A percentile compares a stretch with the other conserved stretches of the same genome.
Evolutionary conservation across 2,113 vertebrate species (phyloP).

Genomic region (Salvelinus namaycush): DNA sequence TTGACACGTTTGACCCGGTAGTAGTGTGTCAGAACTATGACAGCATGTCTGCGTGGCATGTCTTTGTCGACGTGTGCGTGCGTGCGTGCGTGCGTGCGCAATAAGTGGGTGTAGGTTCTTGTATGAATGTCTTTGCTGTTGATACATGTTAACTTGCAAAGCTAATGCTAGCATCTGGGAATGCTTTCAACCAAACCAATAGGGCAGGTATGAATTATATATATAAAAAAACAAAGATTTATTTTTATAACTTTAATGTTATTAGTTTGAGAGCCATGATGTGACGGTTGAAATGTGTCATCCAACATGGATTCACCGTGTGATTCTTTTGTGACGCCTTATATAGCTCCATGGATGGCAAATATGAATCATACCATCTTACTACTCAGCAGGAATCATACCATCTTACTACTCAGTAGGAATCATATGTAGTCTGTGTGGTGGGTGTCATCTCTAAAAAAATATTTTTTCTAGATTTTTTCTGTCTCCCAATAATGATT

Average conservation of each 20-base stretch:
- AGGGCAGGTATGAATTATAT: constrained; percentile 57
- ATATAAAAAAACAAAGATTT: constrained; percentile 36
- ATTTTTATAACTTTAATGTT: constrained; percentile 64
- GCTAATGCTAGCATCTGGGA: constrained; percentile 59
- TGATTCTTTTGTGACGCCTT: no score
- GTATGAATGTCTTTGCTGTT: constrained; percentile 39
- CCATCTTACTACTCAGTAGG: no score
- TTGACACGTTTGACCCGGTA: no score
- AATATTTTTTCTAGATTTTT: constrained; percentile 29
- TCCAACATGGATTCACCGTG: not conserved
- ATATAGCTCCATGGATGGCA: not conserved
- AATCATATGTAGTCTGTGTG: constrained; percentile 26
- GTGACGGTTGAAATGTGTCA: constrained; percentile 30
- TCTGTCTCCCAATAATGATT: constrained; percentile 19
- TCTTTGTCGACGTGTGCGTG: not conserved
- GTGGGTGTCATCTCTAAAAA: not conserved
- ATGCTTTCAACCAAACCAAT: constrained; percentile 58
- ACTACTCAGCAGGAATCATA: not conserved
- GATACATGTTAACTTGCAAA: constrained; percentile 48
- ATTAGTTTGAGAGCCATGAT: constrained; percentile 52
- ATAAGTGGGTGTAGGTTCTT: constrained; percentile 6
- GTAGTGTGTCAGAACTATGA: not conserved
- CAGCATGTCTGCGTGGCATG: not conserved
- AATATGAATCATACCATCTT: constrained; percentile 9
- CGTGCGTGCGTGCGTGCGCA: not conserved